Base-by-base conservation (phyloP, 1,140 invertebrate genomes). In the Stenopsyche tienmushanensis region DNA sequence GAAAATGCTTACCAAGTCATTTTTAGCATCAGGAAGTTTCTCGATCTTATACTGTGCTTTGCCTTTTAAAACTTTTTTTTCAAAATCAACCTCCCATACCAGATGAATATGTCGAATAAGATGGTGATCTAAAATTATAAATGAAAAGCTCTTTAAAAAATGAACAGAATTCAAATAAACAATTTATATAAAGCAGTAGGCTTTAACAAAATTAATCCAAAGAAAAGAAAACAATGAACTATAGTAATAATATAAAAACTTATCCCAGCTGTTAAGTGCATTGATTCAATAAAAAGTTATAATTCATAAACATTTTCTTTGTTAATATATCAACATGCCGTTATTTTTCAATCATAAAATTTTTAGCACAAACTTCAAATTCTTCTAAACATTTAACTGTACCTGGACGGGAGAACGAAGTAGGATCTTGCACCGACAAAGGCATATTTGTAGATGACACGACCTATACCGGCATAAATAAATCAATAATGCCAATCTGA, bases 81-180 rank as follows among this genome's bases (percentile, higher is more conserved):
- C 77, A 78, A 90, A 90, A 75, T 89, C 82, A 7, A 93, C 85
- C 72, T 84, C 82, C 73, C 89, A 83, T 55, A 85, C 74, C 2
- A 92, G 71, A 53, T 83, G 75, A 39, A 87, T 82, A 69, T 87
- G 78, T 54, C 78, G 82, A 21, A 90, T 83, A 26, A 80, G 72
- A 44, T 83, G 83, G 58, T 85, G 72, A 65, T 90, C 88, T 83
- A 79, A 17, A 70, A 70, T 25, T 34, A 7, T 34, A 34, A 34
- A 80, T 70, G 25, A 75, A 76, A 65, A 55, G 63, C 23, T 50
- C 45, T 66, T 52, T 25, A n/a, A 62, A 52, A 50, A 21, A 64
- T 57, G 24, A 60, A 58, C 49, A 34, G 7, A 41, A 18, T 26
- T 18, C 25, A 50, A 66, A 57, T 58, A 55, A 18, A 0, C 5